Percentiles rank a stretch among this genome's conserved stretches.
phyloP scores from a whole-genome alignment of 2,888 invertebrate genomes.

The Pristionchus mayeri region DNA sequence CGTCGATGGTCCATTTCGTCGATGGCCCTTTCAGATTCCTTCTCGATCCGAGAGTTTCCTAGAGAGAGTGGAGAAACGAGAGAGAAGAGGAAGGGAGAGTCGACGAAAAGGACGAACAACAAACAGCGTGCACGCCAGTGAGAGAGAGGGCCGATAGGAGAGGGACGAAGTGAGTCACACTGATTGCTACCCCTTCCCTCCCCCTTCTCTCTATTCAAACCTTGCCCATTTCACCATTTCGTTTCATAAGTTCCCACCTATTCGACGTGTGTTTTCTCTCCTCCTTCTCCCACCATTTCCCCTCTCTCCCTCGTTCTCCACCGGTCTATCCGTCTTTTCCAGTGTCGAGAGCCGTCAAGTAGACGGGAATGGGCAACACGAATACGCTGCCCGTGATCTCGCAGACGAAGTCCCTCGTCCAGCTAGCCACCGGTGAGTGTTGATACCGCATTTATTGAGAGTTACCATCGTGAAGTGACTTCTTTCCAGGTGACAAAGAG shows the following conservation, averaged over 20 bases:
- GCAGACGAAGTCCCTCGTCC: constrained; percentile 47
- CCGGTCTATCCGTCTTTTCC: constrained; percentile 6
- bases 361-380: constrained; percentile 46
- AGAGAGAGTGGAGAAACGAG: background rate
- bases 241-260: background rate
- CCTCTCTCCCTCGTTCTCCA: background rate
- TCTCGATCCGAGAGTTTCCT: background rate
- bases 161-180: background rate
- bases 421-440: constrained; percentile 40
- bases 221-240: background rate
- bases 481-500: constrained; percentile 33
- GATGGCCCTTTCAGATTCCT: background rate
- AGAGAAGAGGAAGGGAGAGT: background rate
- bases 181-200: constrained; percentile 17
- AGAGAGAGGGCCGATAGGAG: background rate
- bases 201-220: background rate
- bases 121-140: constrained; percentile 10
- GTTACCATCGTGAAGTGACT: constrained; percentile 4
- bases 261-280: constrained; percentile 4
- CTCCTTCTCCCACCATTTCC: background rate
- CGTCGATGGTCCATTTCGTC: too few relatives aligned
- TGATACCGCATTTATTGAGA: background rate
- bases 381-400: constrained; percentile 49
- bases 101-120: constrained; percentile 17
- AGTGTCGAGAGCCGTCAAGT: constrained; percentile 6